Evolutionary conservation across 2,113 vertebrate genomes (phyloP).

Genomic region (Procavia capensis): DNA sequence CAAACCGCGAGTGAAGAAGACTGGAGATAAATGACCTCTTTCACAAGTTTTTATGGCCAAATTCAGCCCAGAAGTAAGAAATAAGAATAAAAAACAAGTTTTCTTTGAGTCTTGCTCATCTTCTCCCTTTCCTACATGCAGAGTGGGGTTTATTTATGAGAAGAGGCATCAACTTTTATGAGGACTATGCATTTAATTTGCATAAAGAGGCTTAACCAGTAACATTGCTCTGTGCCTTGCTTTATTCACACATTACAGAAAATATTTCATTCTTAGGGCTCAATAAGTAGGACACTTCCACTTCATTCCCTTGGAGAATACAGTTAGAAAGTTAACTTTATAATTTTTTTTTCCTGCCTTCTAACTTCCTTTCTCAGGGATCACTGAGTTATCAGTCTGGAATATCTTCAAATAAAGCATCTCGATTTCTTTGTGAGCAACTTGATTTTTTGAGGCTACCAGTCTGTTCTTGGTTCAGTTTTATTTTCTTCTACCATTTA

Average conservation of each 20-base stretch:
- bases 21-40: not conserved
- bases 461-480: not conserved
- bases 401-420: not conserved
- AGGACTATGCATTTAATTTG: constrained; percentile 15
- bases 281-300: not conserved
- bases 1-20: not conserved
- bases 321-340: not conserved
- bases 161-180: not conserved
- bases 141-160: not conserved
- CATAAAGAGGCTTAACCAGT: not conserved
- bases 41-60: not conserved
- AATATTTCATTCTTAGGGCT: not conserved
- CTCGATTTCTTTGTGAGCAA: not conserved
- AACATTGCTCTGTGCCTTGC: not conserved
- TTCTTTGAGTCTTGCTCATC: not conserved
- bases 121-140: not conserved
- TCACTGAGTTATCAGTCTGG: not conserved
- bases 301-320: not conserved
- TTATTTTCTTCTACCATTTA: not conserved
- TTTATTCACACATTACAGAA: not conserved
- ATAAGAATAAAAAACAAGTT: not conserved
- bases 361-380: not conserved
- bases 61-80: not conserved
- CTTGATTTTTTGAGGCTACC: not conserved
- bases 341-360: not conserved